phyloP scores from a whole-genome alignment of 2,113 vertebrate species.

The Sclerurus mexicanus region DNA sequence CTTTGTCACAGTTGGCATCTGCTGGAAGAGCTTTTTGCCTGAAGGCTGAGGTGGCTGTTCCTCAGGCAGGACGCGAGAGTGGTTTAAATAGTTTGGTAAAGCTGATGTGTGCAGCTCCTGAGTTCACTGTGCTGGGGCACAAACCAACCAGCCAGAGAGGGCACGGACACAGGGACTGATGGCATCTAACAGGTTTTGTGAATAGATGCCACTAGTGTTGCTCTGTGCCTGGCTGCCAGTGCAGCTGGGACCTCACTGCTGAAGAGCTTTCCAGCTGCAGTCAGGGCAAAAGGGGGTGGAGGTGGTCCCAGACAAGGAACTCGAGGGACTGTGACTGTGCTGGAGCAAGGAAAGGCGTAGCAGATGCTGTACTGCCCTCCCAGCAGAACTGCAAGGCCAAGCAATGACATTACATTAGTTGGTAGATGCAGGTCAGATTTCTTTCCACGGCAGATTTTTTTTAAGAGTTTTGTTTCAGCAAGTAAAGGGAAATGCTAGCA shows the following conservation, averaged over 20 bases:
- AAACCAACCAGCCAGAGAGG: fast-evolving
- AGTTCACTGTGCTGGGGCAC: not conserved
- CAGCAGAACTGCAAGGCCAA: not conserved
- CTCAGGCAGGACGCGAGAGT: not conserved
- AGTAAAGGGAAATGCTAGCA: not conserved
- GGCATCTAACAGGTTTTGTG: not conserved
- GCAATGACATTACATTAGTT: fast-evolving
- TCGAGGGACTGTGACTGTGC: not conserved
- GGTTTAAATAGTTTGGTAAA: not conserved
- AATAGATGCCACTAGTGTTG: not conserved
- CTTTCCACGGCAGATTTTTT: not conserved
- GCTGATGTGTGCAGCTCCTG: too few relatives aligned
- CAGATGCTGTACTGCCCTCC: not conserved
- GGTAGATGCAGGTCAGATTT: not conserved
- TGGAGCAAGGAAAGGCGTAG: fast-evolving
- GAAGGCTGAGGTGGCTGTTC: not conserved
- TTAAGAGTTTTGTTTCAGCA: not conserved
- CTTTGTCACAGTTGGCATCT: not conserved
- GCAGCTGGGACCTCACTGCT: not conserved
- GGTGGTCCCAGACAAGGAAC: fast-evolving
- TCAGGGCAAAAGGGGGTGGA: fast-evolving
- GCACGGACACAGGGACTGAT: fast-evolving
- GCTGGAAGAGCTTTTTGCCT: not conserved
- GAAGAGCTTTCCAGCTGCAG: not conserved
- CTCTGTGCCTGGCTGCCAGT: not conserved